Evolutionary conservation across 64 coral and sea anemone species (phyloP).

Genomic region (Montipora foliosa): DNA sequence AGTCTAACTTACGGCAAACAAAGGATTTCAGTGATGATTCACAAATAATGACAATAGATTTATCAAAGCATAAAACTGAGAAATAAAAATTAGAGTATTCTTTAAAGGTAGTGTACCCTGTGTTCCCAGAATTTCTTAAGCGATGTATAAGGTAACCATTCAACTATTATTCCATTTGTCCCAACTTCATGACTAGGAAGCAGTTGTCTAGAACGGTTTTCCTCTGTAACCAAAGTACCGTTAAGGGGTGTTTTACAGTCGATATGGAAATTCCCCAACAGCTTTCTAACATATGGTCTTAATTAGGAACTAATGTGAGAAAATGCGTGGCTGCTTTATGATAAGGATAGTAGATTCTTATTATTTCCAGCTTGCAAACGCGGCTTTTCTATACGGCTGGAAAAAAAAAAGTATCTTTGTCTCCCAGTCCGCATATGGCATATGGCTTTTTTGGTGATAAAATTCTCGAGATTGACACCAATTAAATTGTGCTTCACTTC

Average conservation of each 20-base stretch:
- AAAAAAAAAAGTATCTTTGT: neutral
- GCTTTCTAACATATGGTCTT: slow-evolving; percentile 39
- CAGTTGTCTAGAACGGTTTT: neutral
- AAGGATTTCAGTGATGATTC: neutral
- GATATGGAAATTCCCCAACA: slow-evolving; percentile 27
- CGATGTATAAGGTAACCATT: neutral
- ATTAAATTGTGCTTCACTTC: neutral
- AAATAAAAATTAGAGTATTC: neutral
- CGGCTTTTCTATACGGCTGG: neutral
- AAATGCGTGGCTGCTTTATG: slow-evolving; percentile 1
- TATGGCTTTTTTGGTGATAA: neutral
- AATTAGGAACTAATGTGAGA: slow-evolving; percentile 22
- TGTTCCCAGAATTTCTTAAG: neutral
- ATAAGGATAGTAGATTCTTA: slow-evolving; percentile 51
- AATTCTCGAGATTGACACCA: neutral
- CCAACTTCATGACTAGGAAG: neutral
- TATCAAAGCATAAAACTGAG: neutral
- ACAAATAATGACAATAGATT: slow-evolving; percentile 14
- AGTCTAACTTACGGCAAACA: neutral
- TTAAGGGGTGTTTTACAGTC: neutral
- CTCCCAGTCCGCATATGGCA: slow-evolving; percentile 3
- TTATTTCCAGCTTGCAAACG: slow-evolving; percentile 29
- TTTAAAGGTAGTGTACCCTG: neutral
- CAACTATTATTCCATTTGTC: neutral
- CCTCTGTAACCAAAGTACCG: neutral